Evolutionary conservation across 1,140 invertebrate genomes (phyloP).

Genomic region (Drosophila sechellia): DNA sequence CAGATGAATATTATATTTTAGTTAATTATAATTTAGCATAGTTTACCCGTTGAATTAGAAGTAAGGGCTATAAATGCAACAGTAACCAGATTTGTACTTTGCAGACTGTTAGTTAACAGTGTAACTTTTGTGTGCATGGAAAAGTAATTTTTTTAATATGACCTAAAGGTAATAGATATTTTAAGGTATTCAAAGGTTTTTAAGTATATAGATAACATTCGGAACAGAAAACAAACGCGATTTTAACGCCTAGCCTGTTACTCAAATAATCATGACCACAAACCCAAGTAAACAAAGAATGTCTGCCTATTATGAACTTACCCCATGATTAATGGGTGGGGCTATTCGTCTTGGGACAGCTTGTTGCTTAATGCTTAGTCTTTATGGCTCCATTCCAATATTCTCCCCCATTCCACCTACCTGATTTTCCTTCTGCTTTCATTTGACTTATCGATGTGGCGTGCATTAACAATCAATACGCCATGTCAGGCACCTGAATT

Average conservation of each 20-base stretch:
- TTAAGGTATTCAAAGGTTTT: no score
- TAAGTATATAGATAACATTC: neutral
- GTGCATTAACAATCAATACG: slow-evolving; percentile 78
- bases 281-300: slow-evolving; percentile 41
- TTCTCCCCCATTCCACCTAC: slow-evolving; percentile 3
- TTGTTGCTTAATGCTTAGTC: slow-evolving; percentile 42
- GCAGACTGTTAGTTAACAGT: neutral
- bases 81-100: neutral
- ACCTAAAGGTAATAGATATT: no score
- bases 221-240: slow-evolving; percentile 13
- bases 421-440: slow-evolving; percentile 12
- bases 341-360: slow-evolving; percentile 27
- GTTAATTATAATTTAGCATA: no score
- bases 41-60: no score
- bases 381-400: slow-evolving; percentile 1
- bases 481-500: slow-evolving; percentile 41
- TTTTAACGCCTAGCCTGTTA: slow-evolving; percentile 5
- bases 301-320: slow-evolving; percentile 4
- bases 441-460: slow-evolving; percentile 55
- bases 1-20: no score
- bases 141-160: no score
- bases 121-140: neutral
- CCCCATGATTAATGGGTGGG: slow-evolving; percentile 24
- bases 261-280: slow-evolving; percentile 33
- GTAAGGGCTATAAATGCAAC: no score